Evolutionary conservation across 2,888 invertebrate genomes (phyloP).

Genomic region (Lomographa bimaculata): DNA sequence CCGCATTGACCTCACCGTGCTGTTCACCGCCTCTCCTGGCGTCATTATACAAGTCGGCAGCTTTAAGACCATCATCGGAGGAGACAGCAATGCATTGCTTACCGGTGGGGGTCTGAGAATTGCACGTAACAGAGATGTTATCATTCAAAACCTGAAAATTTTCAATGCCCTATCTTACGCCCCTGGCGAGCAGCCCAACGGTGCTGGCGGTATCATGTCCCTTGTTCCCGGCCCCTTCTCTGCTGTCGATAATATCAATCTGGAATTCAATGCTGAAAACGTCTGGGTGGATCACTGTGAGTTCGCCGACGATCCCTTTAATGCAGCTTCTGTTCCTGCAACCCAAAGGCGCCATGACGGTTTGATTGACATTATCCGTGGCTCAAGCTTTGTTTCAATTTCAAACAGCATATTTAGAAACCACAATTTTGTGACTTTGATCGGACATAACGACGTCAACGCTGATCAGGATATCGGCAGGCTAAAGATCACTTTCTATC

Average conservation of each 20-base stretch:
- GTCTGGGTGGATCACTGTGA: slow-evolving; percentile 22
- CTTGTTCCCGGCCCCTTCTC: slow-evolving; percentile 14
- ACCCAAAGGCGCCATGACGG: slow-evolving; percentile 27
- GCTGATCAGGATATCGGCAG: slow-evolving; percentile 17
- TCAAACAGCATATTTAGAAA: slow-evolving; percentile 30
- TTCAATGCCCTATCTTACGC: slow-evolving; percentile 23
- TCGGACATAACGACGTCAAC: slow-evolving; percentile 21
- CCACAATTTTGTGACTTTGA: slow-evolving; percentile 20
- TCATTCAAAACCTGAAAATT: slow-evolving; percentile 25
- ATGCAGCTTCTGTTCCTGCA: neutral
- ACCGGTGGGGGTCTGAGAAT: slow-evolving; percentile 20
- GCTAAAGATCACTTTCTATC: slow-evolving; percentile 18
- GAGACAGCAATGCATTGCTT: slow-evolving; percentile 18
- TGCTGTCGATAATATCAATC: slow-evolving; percentile 17
- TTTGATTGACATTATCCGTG: slow-evolving; percentile 20
- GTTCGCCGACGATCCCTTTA: slow-evolving; percentile 29
- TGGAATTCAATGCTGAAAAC: neutral
- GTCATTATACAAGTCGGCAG: slow-evolving; percentile 10
- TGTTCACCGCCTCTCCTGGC: slow-evolving; percentile 17
- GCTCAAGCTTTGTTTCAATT: slow-evolving; percentile 18
- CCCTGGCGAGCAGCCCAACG: slow-evolving; percentile 24
- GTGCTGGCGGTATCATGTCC: slow-evolving; percentile 23
- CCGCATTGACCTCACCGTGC: slow-evolving; percentile 8
- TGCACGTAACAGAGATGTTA: neutral
- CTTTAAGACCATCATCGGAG: slow-evolving; percentile 12